These are phyloP conservation scores for Anseranas semipalmata DNA, from an alignment of 2,113 vertebrate genomes.

Conservation along the genomic window DNA sequence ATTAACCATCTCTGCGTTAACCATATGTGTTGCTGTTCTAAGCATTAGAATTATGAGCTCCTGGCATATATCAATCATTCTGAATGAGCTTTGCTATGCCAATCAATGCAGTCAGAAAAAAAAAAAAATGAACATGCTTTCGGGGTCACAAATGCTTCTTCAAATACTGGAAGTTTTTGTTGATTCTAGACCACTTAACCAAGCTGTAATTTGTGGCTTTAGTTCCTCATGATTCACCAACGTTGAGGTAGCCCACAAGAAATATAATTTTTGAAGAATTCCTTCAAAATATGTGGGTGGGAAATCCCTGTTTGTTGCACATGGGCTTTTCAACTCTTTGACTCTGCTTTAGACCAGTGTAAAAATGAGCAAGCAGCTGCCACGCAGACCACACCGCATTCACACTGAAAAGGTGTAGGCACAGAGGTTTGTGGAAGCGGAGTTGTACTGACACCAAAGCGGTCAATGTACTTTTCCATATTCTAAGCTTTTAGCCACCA, in stretches of 20 bases:
- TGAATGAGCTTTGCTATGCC: background rate
- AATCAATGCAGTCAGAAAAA: background rate
- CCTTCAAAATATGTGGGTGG: background rate
- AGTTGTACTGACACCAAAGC: background rate
- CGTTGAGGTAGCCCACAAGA: background rate
- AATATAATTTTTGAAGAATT: background rate
- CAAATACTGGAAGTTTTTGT: conserved; percentile 41
- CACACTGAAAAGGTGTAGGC: background rate
- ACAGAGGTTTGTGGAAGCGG: background rate
- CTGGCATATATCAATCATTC: background rate
- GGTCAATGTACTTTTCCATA: background rate
- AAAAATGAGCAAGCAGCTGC: background rate
- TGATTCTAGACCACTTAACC: background rate
- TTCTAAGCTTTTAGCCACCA: background rate
- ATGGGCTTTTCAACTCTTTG: background rate
- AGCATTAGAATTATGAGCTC: background rate
- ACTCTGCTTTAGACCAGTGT: background rate
- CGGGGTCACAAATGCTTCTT: background rate
- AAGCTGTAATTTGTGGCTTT: background rate
- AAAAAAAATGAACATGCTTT: background rate
- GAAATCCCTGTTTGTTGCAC: background rate
- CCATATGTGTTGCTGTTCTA: background rate
- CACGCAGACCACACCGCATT: background rate
- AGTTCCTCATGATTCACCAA: background rate
- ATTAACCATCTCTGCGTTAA: background rate